phyloP scores from a whole-genome alignment of 35 echinoderm and acorn worm species.

The Acanthaster planci region DNA sequence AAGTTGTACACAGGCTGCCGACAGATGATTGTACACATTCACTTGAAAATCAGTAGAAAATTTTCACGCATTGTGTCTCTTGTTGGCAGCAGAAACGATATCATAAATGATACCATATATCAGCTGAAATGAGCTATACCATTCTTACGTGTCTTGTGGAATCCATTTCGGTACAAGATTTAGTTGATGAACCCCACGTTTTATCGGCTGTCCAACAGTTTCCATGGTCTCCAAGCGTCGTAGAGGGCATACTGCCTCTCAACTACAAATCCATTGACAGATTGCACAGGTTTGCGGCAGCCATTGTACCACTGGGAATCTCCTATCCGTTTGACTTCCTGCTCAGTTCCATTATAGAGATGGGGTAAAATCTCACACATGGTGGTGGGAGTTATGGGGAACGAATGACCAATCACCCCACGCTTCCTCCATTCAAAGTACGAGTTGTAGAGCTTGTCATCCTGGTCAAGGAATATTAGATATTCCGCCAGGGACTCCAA shows the following conservation, averaged over 20 bases:
- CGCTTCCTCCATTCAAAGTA: slow-evolving; percentile 81
- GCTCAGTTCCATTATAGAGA: slow-evolving; percentile 34
- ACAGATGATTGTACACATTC: too few relatives aligned
- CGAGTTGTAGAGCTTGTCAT: slow-evolving; percentile 55
- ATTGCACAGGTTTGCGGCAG: slow-evolving; percentile 29
- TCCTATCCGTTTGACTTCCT: slow-evolving; percentile 36
- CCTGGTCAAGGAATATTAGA: slow-evolving; percentile 33
- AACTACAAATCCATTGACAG: background rate
- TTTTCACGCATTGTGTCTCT: too few relatives aligned
- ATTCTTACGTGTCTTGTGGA: too few relatives aligned
- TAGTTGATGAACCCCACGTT: too few relatives aligned
- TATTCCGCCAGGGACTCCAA: slow-evolving; percentile 48
- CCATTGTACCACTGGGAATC: slow-evolving; percentile 66
- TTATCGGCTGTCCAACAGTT: background rate
- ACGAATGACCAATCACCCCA: slow-evolving; percentile 28
- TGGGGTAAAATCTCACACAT: slow-evolving; percentile 57
- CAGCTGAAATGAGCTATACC: too few relatives aligned
- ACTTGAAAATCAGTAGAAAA: too few relatives aligned
- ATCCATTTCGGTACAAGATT: too few relatives aligned
- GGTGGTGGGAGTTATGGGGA: slow-evolving; percentile 22
- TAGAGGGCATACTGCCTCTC: background rate
- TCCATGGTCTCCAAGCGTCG: slow-evolving; percentile 39
- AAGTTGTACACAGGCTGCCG: too few relatives aligned
- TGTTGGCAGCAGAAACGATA: too few relatives aligned
- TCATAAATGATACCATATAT: too few relatives aligned